Percentiles rank a stretch among this genome's conserved stretches.
Conservation (phyloP, 23 tunicate species). For the Halocynthia roretzi region DNA sequence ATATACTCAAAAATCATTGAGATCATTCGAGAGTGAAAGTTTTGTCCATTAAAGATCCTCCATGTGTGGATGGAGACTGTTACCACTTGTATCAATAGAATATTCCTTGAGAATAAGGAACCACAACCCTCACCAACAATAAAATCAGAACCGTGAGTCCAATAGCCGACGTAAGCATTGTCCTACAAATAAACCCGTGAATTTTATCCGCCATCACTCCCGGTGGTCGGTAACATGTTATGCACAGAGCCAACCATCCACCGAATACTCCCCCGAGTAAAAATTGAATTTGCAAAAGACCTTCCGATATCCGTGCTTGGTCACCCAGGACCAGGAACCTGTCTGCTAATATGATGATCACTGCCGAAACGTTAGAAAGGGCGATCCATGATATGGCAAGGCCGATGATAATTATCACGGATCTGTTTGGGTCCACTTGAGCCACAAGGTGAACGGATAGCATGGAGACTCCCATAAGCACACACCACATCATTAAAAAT, state of each 20-base stretch:
- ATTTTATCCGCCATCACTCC: constrained; percentile 28
- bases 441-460: constrained; percentile 58
- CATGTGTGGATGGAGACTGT: too few relatives aligned
- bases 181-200: constrained; percentile 51
- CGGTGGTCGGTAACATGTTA: constrained; percentile 62
- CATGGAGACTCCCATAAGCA: constrained; percentile 52
- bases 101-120: constrained; percentile 12
- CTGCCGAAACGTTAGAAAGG: constrained; percentile 37
- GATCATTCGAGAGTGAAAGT: too few relatives aligned
- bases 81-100: too few relatives aligned
- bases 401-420: constrained; percentile 24
- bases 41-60: too few relatives aligned
- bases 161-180: constrained; percentile 35
- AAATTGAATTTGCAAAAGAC: constrained; percentile 31
- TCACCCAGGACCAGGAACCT: constrained; percentile 15
- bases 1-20: too few relatives aligned
- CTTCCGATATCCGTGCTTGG: constrained; percentile 26
- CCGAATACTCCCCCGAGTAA: constrained; percentile 55
- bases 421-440: constrained; percentile 29
- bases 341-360: constrained; percentile 38
- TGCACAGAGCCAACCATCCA: constrained; percentile 63
- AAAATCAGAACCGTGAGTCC: constrained; percentile 36
- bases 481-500: constrained; percentile 49
- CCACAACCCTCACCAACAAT: constrained; percentile 22
- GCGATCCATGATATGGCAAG: constrained; percentile 47